Conservation (phyloP, 2,888 invertebrate genomes). For the Cylindroiulus punctatus region DNA sequence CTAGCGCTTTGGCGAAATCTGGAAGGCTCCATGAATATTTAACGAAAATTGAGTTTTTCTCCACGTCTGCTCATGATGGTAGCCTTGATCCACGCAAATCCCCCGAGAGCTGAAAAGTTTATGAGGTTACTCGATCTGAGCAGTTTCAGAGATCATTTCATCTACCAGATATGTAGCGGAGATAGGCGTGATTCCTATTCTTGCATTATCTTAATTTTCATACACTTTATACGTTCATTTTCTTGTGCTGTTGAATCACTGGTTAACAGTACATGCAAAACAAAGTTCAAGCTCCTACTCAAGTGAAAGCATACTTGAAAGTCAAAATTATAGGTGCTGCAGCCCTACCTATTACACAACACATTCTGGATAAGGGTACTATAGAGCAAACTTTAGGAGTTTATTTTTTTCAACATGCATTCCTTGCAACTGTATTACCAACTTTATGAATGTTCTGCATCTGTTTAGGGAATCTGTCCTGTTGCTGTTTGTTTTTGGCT, state of each 20-base stretch:
- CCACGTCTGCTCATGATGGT: conserved; percentile 36
- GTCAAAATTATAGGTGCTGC: too few species aligned
- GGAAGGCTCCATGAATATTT: conserved; percentile 30
- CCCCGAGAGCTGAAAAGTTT: conserved; percentile 23
- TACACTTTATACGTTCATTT: neutral
- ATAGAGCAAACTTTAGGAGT: too few species aligned
- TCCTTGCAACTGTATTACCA: neutral
- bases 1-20: neutral
- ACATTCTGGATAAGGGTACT: too few species aligned
- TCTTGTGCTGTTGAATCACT: neutral
- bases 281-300: too few species aligned
- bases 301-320: too few species aligned
- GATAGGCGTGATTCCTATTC: neutral
- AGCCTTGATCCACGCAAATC: conserved; percentile 37
- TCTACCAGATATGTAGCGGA: neutral
- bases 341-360: too few species aligned
- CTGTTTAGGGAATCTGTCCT: too few species aligned
- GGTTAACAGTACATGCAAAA: too few species aligned
- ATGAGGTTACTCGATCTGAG: conserved; percentile 36
- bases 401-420: neutral
- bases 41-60: conserved; percentile 43
- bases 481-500: too few species aligned
- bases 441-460: neutral
- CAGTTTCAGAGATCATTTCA: conserved; percentile 33
- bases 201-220: neutral